Percentiles rank a stretch among this genome's conserved stretches.
Conservation (phyloP, 2,888 invertebrate species). For the Drosophila kokeensis region DNA sequence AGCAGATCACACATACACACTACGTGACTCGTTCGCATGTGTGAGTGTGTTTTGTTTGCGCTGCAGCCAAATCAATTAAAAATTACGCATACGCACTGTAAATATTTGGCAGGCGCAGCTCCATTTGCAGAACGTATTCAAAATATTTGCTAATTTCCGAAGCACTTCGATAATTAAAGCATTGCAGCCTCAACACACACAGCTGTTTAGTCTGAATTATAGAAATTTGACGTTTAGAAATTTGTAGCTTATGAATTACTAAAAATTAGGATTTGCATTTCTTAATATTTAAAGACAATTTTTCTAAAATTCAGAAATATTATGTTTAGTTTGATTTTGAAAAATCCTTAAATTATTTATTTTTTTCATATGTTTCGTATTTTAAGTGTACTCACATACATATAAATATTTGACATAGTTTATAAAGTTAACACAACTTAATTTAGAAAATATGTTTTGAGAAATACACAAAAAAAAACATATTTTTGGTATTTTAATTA, state of each 20-base stretch:
- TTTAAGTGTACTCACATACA: not conserved
- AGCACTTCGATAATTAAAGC: conserved; percentile 53
- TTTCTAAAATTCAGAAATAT: not conserved
- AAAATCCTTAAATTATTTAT: not conserved
- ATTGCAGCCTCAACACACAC: not conserved
- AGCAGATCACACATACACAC: not conserved
- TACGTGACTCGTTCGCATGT: conserved; percentile 40
- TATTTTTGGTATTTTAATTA: not conserved
- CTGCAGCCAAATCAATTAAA: conserved; percentile 78
- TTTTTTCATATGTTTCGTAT: not conserved
- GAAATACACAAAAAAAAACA: no score
- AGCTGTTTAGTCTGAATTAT: not conserved
- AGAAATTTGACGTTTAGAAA: not conserved
- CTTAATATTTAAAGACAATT: not conserved
- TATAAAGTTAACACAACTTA: not conserved
- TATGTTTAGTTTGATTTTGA: not conserved
- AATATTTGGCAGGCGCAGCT: conserved; percentile 64
- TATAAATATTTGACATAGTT: not conserved
- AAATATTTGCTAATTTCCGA: conserved; percentile 69
- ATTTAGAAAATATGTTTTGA: no score
- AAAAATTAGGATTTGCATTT: not conserved
- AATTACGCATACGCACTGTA: conserved; percentile 80
- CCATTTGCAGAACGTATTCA: conserved; percentile 56
- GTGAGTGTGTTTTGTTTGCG: conserved; percentile 57
- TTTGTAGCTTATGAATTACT: no score